Conservation (phyloP, 2,113 vertebrate genomes). For the Bos indicus region DNA sequence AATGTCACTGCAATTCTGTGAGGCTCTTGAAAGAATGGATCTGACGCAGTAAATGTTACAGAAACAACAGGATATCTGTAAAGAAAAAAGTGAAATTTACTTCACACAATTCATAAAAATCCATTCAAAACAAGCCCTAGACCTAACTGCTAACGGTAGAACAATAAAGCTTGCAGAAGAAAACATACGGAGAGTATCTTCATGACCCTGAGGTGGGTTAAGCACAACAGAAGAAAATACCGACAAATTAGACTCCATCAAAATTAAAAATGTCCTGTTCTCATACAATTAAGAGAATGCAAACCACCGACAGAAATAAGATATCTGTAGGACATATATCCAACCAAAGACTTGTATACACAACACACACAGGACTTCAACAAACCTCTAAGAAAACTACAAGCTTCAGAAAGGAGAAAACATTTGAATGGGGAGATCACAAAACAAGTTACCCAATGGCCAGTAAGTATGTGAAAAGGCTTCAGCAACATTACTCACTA, state of each 20-base stretch:
- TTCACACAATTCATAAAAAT: neutral
- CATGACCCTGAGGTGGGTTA: neutral
- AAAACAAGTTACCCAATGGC: neutral
- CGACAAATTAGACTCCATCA: neutral
- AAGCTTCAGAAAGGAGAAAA: neutral
- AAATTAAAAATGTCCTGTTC: conserved; percentile 13
- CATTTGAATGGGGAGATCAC: neutral
- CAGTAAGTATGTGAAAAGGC: neutral
- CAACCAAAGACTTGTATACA: neutral
- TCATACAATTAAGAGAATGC: neutral
- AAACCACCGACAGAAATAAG: neutral
- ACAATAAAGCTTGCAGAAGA: neutral
- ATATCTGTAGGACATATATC: neutral
- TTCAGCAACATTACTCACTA: neutral
- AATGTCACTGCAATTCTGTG: neutral
- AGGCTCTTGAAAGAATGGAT: neutral
- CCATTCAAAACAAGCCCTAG: neutral
- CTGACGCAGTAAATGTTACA: neutral
- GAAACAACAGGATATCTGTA: neutral
- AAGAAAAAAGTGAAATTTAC: neutral
- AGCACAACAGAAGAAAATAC: neutral
- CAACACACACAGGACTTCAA: neutral
- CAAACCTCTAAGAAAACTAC: neutral
- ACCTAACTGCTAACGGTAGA: neutral
- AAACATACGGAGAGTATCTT: neutral